Evolutionary conservation across 2,888 invertebrate genomes (phyloP).

Genomic region (Dryobota labecula): DNA sequence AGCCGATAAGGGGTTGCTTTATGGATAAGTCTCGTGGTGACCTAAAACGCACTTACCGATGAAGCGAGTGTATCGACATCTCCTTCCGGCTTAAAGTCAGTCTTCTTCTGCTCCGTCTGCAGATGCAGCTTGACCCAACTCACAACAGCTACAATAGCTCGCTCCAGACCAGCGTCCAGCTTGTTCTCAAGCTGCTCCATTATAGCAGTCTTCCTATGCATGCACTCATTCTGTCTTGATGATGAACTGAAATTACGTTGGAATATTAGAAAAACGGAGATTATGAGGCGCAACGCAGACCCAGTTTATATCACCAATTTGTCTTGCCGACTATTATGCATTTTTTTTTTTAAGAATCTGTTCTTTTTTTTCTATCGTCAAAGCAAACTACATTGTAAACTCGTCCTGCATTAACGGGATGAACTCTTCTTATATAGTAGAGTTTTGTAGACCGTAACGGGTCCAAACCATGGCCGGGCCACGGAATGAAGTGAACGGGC

Average conservation of each 20-base stretch:
- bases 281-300: slow-evolving; percentile 19
- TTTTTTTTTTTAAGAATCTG: not conserved
- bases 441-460: not conserved
- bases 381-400: not conserved
- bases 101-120: slow-evolving; percentile 98
- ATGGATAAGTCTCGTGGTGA: not conserved
- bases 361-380: not conserved
- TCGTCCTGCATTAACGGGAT: not conserved
- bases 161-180: slow-evolving; percentile 96
- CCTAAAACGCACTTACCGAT: slow-evolving; percentile 69
- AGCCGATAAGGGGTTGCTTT: no score
- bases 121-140: slow-evolving; percentile 97
- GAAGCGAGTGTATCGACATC: slow-evolving; percentile 96
- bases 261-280: slow-evolving; percentile 2
- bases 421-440: not conserved
- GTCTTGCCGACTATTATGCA: slow-evolving; percentile 1
- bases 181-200: slow-evolving; percentile 97
- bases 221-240: slow-evolving; percentile 96
- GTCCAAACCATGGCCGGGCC: not conserved
- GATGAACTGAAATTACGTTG: slow-evolving; percentile 92
- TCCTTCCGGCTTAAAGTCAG: slow-evolving; percentile 97
- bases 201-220: slow-evolving; percentile 95
- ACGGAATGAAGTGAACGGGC: not conserved
- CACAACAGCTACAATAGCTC: slow-evolving; percentile 96
- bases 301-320: slow-evolving; percentile 13